These are phyloP conservation scores for Anisognathus igniventris DNA, from an alignment of 2,797 vertebrate species.

Conservation along the genomic window DNA sequence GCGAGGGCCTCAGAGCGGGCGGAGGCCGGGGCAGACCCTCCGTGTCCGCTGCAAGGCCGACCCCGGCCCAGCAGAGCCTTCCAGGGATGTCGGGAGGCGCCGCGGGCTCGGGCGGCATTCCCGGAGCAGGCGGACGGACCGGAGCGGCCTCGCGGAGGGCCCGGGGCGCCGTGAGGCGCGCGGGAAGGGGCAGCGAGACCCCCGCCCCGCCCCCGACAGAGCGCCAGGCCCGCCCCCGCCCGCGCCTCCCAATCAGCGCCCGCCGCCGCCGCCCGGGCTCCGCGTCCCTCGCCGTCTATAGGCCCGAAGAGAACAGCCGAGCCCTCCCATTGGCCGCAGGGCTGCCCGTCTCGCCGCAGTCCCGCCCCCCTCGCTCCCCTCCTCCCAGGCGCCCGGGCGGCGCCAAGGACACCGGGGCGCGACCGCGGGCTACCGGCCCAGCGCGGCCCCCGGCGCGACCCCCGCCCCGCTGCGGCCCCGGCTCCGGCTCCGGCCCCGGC, in stretches of 20 bases:
- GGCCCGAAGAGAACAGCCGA: accelerated
- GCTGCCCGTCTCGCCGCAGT: background rate
- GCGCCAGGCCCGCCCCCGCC: background rate
- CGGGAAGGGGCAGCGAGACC: background rate
- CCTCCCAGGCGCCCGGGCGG: background rate
- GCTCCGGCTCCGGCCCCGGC: background rate
- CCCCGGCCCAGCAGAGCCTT: background rate
- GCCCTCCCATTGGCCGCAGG: background rate
- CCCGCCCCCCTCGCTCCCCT: background rate
- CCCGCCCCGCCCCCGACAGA: background rate
- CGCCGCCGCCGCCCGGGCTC: too few relatives aligned
- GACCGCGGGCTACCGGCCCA: background rate
- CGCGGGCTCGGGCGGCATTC: background rate
- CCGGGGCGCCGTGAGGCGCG: background rate
- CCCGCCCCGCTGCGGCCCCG: too few relatives aligned
- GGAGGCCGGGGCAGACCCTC: too few relatives aligned
- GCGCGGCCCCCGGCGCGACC: background rate
- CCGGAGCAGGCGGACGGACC: background rate
- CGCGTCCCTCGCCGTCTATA: background rate
- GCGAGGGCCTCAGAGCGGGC: background rate
- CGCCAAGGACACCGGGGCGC: slow-evolving; percentile 3
- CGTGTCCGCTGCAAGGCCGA: too few relatives aligned
- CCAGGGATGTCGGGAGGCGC: background rate
- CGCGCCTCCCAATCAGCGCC: background rate
- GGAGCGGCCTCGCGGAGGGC: background rate